A percentile compares a stretch with the other conserved stretches of the same genome.
Conservation (phyloP, 1,140 invertebrate genomes). For the Aethina tumida region DNA sequence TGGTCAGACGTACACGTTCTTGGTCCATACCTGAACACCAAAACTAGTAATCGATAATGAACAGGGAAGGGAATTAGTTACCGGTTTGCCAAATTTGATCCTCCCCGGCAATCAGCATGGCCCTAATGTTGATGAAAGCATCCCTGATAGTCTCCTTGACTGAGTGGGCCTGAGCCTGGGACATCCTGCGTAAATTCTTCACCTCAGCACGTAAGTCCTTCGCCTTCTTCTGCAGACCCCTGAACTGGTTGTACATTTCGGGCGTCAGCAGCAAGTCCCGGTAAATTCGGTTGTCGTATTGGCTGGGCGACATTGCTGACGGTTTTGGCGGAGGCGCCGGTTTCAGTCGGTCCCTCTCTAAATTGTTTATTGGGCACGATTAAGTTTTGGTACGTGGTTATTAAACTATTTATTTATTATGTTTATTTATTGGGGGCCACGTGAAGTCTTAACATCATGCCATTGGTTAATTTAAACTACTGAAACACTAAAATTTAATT, state of each 20-base stretch:
- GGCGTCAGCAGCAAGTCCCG: conserved; percentile 61
- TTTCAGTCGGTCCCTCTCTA: conserved; percentile 74
- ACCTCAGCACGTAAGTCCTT: conserved; percentile 84
- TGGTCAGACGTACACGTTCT: conserved; percentile 55
- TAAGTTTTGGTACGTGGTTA: too few species aligned
- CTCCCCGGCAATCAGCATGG: conserved; percentile 53
- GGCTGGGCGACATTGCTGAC: conserved; percentile 55
- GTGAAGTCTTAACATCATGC: too few species aligned
- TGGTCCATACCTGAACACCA: conserved; percentile 43
- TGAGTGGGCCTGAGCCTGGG: conserved; percentile 81
- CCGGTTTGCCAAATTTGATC: conserved; percentile 41
- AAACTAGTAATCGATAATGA: neutral
- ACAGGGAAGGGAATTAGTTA: conserved; percentile 11
- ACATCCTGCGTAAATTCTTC: conserved; percentile 76
- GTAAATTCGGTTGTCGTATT: conserved; percentile 50
- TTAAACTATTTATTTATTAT: too few species aligned
- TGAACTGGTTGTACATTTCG: conserved; percentile 78
- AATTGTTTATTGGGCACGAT: too few species aligned
- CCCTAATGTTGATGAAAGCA: conserved; percentile 74
- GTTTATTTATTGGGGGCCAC: too few species aligned
- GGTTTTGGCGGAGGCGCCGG: conserved; percentile 71
- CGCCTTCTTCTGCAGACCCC: conserved; percentile 78
- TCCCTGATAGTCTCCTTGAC: conserved; percentile 86
- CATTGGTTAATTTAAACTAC: too few species aligned
- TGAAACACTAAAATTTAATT: too few species aligned